phyloP scores from a whole-genome alignment of 2,888 invertebrate species.

The Diabrotica balteata region DNA sequence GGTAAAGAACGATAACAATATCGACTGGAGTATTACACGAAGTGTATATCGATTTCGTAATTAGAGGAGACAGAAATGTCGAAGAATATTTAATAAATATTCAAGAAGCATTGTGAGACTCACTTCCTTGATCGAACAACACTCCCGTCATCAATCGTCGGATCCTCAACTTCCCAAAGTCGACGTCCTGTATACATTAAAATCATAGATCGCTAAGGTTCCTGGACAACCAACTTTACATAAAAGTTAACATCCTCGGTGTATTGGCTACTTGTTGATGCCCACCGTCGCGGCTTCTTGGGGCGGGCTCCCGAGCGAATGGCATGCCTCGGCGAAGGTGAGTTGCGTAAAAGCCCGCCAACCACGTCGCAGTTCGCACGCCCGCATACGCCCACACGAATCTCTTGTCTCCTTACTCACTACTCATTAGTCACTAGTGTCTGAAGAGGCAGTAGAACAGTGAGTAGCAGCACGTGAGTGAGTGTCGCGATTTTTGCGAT shows the following conservation, averaged over 20 bases:
- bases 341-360: constrained; percentile 58
- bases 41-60: not conserved
- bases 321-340: constrained; percentile 52
- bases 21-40: no score
- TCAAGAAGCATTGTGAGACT: constrained; percentile 16
- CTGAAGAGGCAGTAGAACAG: constrained; percentile 20
- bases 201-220: constrained; percentile 26
- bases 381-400: constrained; percentile 54
- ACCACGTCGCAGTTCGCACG: constrained; percentile 54
- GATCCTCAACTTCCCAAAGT: constrained; percentile 20
- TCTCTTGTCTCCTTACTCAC: constrained; percentile 47
- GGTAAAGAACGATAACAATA: no score
- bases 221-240: constrained; percentile 18
- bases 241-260: constrained; percentile 36
- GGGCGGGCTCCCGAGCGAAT: constrained; percentile 56
- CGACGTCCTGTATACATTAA: constrained; percentile 24
- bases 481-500: constrained; percentile 15
- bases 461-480: constrained; percentile 16
- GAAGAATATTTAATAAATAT: constrained; percentile 20
- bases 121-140: constrained; percentile 26
- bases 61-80: constrained; percentile 8
- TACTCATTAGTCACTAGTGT: constrained; percentile 52
- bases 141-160: constrained; percentile 19
- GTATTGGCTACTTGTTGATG: constrained; percentile 63
- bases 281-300: constrained; percentile 45